phyloP scores from a whole-genome alignment of 1,140 invertebrate species.

The Hylyphantes graminicola region DNA sequence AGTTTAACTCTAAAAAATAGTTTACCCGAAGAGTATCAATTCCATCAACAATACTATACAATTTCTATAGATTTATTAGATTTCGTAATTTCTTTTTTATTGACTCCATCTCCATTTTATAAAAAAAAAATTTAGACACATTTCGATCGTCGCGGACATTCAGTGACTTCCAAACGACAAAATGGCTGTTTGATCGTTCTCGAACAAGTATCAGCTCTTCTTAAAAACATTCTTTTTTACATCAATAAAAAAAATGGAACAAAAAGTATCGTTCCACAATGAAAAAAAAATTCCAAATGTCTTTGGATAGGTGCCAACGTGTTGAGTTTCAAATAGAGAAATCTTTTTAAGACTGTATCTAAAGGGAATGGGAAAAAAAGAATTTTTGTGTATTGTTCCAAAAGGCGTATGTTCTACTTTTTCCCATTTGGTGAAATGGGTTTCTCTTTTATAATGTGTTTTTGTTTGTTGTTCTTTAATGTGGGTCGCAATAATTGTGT shows the following conservation, averaged over 20 bases:
- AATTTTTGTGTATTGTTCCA: constrained; percentile 1
- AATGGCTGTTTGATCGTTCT: constrained; percentile 22
- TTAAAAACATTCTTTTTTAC: constrained; percentile 12
- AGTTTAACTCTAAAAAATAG: too few species aligned
- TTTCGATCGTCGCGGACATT: too few species aligned
- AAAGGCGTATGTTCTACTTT: constrained; percentile 6
- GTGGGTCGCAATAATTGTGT: too few species aligned
- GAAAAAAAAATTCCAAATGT: constrained; percentile 9
- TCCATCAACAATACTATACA: too few species aligned
- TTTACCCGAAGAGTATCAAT: too few species aligned
- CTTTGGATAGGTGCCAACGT: constrained; percentile 18
- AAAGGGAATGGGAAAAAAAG: not conserved
- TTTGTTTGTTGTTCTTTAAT: too few species aligned
- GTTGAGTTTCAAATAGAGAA: constrained; percentile 24
- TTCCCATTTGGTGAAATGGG: not conserved
- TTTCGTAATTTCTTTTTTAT: too few species aligned
- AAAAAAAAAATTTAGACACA: too few species aligned
- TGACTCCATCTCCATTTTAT: too few species aligned
- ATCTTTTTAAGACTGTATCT: constrained; percentile 14
- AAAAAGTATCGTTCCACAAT: too few species aligned
- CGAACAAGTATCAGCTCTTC: constrained; percentile 10
- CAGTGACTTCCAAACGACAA: not conserved
- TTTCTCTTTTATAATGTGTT: not conserved
- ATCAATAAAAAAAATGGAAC: constrained; percentile 18
- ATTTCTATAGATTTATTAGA: too few species aligned